These are phyloP conservation scores for Uloborus diversus DNA, from an alignment of 1,140 invertebrate genomes.

Conservation along the genomic window DNA sequence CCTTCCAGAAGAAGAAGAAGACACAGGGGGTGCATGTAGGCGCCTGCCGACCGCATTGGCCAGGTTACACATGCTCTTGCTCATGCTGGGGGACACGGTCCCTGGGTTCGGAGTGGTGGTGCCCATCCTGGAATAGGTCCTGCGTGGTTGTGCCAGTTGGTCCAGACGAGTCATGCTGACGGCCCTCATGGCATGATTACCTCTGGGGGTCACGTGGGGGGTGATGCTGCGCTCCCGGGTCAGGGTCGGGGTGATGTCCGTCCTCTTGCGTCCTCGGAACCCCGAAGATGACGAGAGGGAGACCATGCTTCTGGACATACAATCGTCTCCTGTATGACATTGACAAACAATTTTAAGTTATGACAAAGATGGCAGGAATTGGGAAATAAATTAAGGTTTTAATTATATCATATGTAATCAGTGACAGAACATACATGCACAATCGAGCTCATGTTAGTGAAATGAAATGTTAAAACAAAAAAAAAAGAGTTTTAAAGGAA, in stretches of 20 bases:
- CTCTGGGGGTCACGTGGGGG: conserved; percentile 45
- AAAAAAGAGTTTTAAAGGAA: no score
- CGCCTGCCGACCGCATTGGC: conserved; percentile 5
- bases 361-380: no score
- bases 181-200: conserved; percentile 69
- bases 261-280: conserved; percentile 43
- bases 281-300: conserved; percentile 44
- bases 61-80: conserved; percentile 56
- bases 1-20: neutral
- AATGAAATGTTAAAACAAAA: no score
- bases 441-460: no score
- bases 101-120: conserved; percentile 17
- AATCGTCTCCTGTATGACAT: conserved; percentile 52
- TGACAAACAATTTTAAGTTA: no score
- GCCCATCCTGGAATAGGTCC: conserved; percentile 59
- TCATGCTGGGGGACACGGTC: conserved; percentile 53
- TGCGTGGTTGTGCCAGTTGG: conserved; percentile 78
- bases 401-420: no score
- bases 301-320: conserved; percentile 58
- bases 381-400: no score
- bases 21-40: neutral
- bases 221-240: conserved; percentile 38
- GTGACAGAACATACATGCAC: no score
- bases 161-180: conserved; percentile 91
- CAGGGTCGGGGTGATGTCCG: conserved; percentile 47